phyloP scores from a whole-genome alignment of 2,888 invertebrate species.

The Prosopocoilus inquinatus region DNA sequence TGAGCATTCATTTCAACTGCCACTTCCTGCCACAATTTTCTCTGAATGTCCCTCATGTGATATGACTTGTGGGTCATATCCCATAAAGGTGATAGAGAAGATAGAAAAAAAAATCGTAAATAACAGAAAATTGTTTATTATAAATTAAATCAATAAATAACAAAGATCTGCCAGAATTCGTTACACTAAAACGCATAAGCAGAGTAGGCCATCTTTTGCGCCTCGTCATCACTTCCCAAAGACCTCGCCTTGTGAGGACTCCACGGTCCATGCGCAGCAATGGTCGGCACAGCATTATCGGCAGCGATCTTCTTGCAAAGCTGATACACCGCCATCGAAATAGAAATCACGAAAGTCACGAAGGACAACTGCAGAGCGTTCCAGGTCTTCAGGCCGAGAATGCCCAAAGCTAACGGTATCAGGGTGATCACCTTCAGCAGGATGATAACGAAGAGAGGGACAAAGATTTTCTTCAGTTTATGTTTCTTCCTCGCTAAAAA shows the following conservation, averaged over 20 bases:
- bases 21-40: no score
- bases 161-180: conserved; percentile 4
- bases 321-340: conserved; percentile 82
- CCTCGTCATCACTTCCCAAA: conserved; percentile 54
- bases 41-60: no score
- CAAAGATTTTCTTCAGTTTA: conserved; percentile 79
- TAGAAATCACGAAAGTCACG: conserved; percentile 82
- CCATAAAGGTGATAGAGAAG: no score
- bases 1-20: no score
- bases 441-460: conserved; percentile 79
- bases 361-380: conserved; percentile 83
- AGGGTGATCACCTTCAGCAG: conserved; percentile 82
- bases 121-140: conserved; percentile 10
- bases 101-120: background rate
- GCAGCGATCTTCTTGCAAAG: conserved; percentile 82
- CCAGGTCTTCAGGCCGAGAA: conserved; percentile 83
- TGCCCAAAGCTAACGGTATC: conserved; percentile 80
- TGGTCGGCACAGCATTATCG: conserved; percentile 58
- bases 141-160: conserved; percentile 1
- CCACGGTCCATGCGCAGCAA: conserved; percentile 52
- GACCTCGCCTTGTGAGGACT: conserved; percentile 46
- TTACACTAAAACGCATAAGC: conserved; percentile 51
- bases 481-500: conserved; percentile 19
- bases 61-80: no score
- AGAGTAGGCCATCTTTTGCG: conserved; percentile 72